Evolutionary conservation across 2,113 vertebrate genomes (phyloP), one percentile per base, ranked within the genome.

Genomic region (Patagioenas fasciata): DNA sequence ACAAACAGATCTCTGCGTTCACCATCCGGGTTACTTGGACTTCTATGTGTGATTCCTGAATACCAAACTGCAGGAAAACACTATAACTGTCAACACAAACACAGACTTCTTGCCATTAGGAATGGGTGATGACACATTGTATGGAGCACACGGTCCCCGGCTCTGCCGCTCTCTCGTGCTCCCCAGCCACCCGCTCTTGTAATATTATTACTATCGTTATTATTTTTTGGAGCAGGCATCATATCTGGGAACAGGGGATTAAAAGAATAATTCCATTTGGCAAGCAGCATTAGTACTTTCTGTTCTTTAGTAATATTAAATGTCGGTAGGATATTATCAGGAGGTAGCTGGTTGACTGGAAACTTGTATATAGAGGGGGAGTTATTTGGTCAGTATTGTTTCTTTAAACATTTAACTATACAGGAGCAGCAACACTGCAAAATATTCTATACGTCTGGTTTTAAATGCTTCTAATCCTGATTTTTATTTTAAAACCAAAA

Each of bases 401-500:
- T 19, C 58, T 84, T 83, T 51, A 89, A 96, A 93, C 83, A 29
- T 67, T 71, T 88, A 89, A 88, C 61, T 16, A 13, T 65, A 62
- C 26, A n/a, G 61, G 93, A 91, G 93, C 92, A 93, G 80, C 91
- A 90, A 24, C 83, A 34, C 87, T 50, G 80, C 89, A 91, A 81
- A 82, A 44, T 66, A 80, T 58, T 81, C 88, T 58, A 13, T 60
- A 69, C 82, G 19, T 88, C 83, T 84, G 91, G 56, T 97, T 97
- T 74, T 74, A 92, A 95, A 93, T 67, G 60, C 5, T 94, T 97
- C 94, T 92, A 91, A 95, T 96, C 64, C 92, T 62, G 81, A 95
- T 97, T 97, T 97, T 97, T 96, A 88, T 92, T 96, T 97, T 91
- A 48, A 91, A 97, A 19, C 26, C 61, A n/a, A 87, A 90, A 87